Evolutionary conservation across 2,888 invertebrate genomes (phyloP).

Genomic region (Ectemnius continuus): DNA sequence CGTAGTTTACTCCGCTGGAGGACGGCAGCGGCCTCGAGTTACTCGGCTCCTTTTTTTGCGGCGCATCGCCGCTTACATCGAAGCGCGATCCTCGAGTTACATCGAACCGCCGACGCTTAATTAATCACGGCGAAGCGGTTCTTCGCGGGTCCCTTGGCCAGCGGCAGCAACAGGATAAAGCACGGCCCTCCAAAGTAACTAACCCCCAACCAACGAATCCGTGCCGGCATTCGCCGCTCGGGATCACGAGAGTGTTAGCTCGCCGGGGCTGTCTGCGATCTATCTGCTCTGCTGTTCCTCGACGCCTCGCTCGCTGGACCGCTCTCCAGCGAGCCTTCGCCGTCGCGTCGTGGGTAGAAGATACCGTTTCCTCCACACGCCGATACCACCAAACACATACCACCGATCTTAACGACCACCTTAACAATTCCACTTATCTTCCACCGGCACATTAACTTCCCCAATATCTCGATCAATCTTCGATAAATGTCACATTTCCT

Average conservation of each 20-base stretch:
- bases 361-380: constrained; percentile 66
- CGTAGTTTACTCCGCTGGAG: background rate
- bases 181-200: too few relatives aligned
- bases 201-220: too few relatives aligned
- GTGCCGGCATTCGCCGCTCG: too few relatives aligned
- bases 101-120: constrained; percentile 18
- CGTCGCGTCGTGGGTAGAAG: constrained; percentile 61
- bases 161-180: too few relatives aligned
- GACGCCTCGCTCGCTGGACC: constrained; percentile 41
- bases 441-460: too few relatives aligned
- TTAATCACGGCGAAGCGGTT: constrained; percentile 30
- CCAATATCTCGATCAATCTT: too few relatives aligned
- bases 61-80: constrained; percentile 26
- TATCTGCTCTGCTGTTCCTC: background rate
- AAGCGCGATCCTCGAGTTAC: constrained; percentile 18
- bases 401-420: constrained; percentile 24
- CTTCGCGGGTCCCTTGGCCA: background rate
- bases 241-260: too few relatives aligned
- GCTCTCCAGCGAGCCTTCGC: constrained; percentile 60
- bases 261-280: constrained; percentile 18
- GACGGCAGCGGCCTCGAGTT: background rate
- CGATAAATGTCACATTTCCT: background rate
- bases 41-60: background rate
- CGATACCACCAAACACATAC: constrained; percentile 57
- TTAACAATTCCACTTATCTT: too few relatives aligned